Base-by-base conservation (phyloP, 1,140 invertebrate genomes). In the Bombyx mandarina region DNA sequence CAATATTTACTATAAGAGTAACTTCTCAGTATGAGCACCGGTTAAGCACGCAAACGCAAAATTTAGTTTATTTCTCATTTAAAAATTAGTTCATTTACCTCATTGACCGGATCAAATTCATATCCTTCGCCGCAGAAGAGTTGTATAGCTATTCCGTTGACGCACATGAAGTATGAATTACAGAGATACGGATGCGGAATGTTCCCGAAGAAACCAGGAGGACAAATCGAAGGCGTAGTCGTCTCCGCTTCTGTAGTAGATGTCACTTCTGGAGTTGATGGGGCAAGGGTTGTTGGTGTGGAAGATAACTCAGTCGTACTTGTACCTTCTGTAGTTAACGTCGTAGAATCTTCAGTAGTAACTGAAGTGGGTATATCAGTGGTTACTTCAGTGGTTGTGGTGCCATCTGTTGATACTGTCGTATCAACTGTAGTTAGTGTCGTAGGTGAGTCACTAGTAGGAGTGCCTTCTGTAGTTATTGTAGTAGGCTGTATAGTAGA, bases 131-230 rank as follows among this genome's bases (percentile, higher is more conserved):
- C 7, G 10, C 54, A 56, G 45, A 56, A 47, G 7, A 56, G 45
- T 43, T 56, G 7, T 47, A 56, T 10, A 35, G 54, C 46, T n/a
- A 10, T 49, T 7, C 54, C 54, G n/a, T 18, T 18, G 12, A 18
- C 12, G 12, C 12, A 69, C 47, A 63, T 54, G 46, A 49, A 63
- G 47, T 56, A 69, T 6, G 58, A 54, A n/a, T 65, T 49, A 44
- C 66, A 69, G 1, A 48, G n/a, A 9, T 57, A 45, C n/a, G 66
- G 66, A 60, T 66, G 63, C 7, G 66, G 45, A 18, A 63, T 43
- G 47, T 61, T 65, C 3, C 58, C 56, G 35, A 58, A 54, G 7
- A 55, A 35, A 2, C 53, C 60, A 8, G 35, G 43, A 1, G 60
- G 60, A 48, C 60, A 62, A 10, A 50, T 49, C 3, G 45, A 8